Percentiles rank a stretch among this genome's conserved stretches.
Conservation (phyloP, 1,140 invertebrate species). For the Halesus radiatus region DNA sequence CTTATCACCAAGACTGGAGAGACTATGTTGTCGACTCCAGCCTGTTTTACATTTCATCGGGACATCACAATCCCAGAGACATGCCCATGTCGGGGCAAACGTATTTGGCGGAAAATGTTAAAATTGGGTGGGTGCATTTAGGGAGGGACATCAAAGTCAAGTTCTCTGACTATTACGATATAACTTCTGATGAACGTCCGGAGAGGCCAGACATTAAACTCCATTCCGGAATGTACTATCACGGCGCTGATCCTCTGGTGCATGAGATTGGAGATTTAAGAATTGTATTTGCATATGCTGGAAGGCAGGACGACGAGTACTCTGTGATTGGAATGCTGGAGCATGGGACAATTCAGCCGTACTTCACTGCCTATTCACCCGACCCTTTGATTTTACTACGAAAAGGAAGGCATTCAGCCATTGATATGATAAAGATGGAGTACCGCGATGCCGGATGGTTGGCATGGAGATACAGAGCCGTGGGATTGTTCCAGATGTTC, state of each 20-base stretch:
- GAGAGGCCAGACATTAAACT: slow-evolving; percentile 86
- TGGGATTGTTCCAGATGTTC: slow-evolving; percentile 68
- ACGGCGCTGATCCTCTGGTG: slow-evolving; percentile 85
- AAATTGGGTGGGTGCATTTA: slow-evolving; percentile 71
- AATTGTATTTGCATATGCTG: slow-evolving; percentile 87
- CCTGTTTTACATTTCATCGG: slow-evolving; percentile 79
- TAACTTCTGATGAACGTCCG: slow-evolving; percentile 87
- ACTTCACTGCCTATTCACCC: slow-evolving; percentile 71
- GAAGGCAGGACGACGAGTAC: slow-evolving; percentile 81
- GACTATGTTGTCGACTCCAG: slow-evolving; percentile 85
- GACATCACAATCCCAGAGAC: slow-evolving; percentile 84
- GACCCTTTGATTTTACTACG: slow-evolving; percentile 65
- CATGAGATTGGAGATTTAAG: slow-evolving; percentile 87
- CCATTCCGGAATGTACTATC: slow-evolving; percentile 89
- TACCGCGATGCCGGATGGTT: slow-evolving; percentile 63
- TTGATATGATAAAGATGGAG: slow-evolving; percentile 64
- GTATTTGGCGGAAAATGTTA: slow-evolving; percentile 72
- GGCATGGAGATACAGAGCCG: slow-evolving; percentile 66
- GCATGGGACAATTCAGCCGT: slow-evolving; percentile 77
- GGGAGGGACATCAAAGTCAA: slow-evolving; percentile 79
- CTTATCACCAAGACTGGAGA: slow-evolving; percentile 85
- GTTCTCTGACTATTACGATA: slow-evolving; percentile 82
- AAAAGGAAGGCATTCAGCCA: slow-evolving; percentile 65
- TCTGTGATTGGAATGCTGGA: slow-evolving; percentile 81
- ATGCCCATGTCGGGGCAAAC: slow-evolving; percentile 76